phyloP scores from a whole-genome alignment of 2,888 invertebrate genomes.

The Brachyptera risi region DNA sequence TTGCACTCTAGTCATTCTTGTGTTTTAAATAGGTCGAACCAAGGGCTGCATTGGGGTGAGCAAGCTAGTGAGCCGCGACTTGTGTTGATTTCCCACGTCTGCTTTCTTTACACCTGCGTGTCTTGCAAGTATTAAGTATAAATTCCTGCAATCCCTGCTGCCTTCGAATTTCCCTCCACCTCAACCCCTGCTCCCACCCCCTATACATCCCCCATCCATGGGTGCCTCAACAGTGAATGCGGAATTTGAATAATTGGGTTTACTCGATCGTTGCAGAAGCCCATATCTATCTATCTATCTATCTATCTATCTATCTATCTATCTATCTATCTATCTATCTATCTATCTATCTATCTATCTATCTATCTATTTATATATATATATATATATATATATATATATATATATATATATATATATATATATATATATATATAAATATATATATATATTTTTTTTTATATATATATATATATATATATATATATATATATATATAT shows the following conservation, averaged over 20 bases:
- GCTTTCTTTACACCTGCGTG: conserved; percentile 29
- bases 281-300: background rate
- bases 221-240: background rate
- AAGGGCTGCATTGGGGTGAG: background rate
- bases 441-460: background rate
- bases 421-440: too few species aligned
- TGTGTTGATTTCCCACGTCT: conserved; percentile 31
- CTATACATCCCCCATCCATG: background rate
- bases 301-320: too few species aligned
- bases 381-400: too few species aligned
- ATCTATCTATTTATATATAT: too few species aligned
- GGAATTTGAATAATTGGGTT: conserved; percentile 25
- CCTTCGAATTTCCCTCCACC: conserved; percentile 14
- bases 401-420: too few species aligned
- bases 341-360: too few species aligned
- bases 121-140: conserved; percentile 28
- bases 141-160: background rate
- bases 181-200: conserved; percentile 1
- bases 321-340: too few species aligned
- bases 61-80: background rate
- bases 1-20: background rate
- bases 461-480: too few species aligned
- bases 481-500: too few species aligned
- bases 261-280: conserved; percentile 5
- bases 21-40: conserved; percentile 10